Base-by-base conservation (phyloP, 2,113 vertebrate species). In the Halcyon malimbica region DNA sequence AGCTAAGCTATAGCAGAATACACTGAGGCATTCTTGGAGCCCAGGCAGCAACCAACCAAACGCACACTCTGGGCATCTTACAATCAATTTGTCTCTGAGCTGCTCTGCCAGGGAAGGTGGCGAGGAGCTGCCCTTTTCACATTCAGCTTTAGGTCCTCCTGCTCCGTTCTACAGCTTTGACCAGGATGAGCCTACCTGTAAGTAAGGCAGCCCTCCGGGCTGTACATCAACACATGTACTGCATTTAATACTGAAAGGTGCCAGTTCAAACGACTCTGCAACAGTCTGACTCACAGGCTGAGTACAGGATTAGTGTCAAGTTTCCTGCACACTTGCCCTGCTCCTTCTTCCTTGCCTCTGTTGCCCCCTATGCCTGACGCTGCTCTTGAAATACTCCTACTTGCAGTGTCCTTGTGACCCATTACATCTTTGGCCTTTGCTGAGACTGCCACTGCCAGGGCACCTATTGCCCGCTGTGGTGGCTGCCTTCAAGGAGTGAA, bases 81-180 rank as follows among this genome's bases (percentile, higher is more conserved):
- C 89, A 94, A 93, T 97, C 96, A 92, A 42, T 68, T 80, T 75
- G 89, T 96, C 95, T 86, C 44, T 31, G 87, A 92, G 92, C 81
- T 0, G 57, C 93, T 81, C 87, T 46, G 87, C 84, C 81, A 71
- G 31, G 16, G 16, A 69, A 84, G 37, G 37, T 39, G 68, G 65
- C 85, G 1, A 0, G 25, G 67, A 93, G 88, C 95, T 97, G 94
- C 94, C 87, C 78, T 94, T 84, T 89, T 76, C 81, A 97, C 91
- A 96, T 96, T 96, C 89, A 77, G 74, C 48, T 93, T 93, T 85
- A 69, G 59, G 44, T 77, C 89, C 48, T 89, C 37, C 35, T 85
- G 78, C 44, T 95, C 73, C 75, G 68, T 87, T 71, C 82, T 92
- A 78, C 18, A 78, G 50, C 83, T 94, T 39, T 41, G 63, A 68